Evolutionary conservation across 2,113 vertebrate genomes (phyloP).

Genomic region (Hydropotes inermis): DNA sequence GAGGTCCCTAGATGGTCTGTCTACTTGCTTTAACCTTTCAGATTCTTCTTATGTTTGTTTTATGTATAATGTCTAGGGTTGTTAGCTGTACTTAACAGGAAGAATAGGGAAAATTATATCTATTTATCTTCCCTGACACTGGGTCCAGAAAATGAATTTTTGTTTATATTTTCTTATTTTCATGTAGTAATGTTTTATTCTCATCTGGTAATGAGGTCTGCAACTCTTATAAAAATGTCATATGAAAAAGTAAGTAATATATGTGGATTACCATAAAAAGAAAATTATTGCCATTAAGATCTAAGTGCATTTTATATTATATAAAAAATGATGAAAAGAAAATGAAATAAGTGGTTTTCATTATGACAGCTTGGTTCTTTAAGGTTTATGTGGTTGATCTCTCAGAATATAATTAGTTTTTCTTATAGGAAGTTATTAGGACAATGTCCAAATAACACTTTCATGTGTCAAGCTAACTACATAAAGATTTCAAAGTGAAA

Average conservation of each 20-base stretch:
- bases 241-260: neutral
- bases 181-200: neutral
- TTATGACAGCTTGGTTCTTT: neutral
- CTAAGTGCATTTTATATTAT: neutral
- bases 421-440: neutral
- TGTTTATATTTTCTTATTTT: neutral
- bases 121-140: neutral
- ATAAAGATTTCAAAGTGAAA: constrained; percentile 24
- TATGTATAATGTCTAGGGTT: neutral
- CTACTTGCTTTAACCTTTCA: neutral
- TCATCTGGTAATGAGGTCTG: neutral
- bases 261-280: neutral
- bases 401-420: neutral
- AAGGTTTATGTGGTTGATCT: neutral
- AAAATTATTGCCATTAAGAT: neutral
- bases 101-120: neutral
- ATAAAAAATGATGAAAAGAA: neutral
- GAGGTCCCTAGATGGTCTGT: neutral
- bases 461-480: neutral
- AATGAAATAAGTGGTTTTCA: neutral
- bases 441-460: neutral
- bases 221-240: neutral
- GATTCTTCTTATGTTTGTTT: neutral
- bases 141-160: neutral
- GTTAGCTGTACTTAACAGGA: neutral